A percentile compares a stretch with the other conserved stretches of the same genome.
phyloP scores from a whole-genome alignment of 2,113 vertebrate genomes.

The Pelobates fuscus region DNA sequence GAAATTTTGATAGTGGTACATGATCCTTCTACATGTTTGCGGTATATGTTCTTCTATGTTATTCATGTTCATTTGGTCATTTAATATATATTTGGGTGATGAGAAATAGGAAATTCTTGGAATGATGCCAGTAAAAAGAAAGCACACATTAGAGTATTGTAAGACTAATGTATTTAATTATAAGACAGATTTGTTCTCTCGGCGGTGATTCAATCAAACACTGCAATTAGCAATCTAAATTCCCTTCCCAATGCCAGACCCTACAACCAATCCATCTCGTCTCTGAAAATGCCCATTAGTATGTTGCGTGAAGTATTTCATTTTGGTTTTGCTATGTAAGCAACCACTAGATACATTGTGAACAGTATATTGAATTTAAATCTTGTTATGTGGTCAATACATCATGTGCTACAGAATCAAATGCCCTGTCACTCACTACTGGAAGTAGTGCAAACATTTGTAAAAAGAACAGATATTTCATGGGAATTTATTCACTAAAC shows the following conservation, averaged over 20 bases:
- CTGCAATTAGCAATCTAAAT: slow-evolving; percentile 54
- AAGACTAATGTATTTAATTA: slow-evolving; percentile 64
- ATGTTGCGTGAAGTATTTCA: background rate
- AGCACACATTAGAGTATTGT: slow-evolving; percentile 56
- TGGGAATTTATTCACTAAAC: no score
- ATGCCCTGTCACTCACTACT: background rate
- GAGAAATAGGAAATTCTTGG: background rate
- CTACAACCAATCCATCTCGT: slow-evolving; percentile 27
- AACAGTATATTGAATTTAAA: background rate
- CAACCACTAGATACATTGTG: background rate
- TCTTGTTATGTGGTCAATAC: background rate
- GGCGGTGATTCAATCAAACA: slow-evolving; percentile 32
- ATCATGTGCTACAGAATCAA: background rate
- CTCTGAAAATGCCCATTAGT: slow-evolving; percentile 28
- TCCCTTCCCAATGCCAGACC: slow-evolving; percentile 8
- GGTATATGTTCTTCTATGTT: no score
- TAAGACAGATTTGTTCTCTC: slow-evolving; percentile 57
- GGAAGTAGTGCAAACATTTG: no score
- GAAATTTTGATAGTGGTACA: no score
- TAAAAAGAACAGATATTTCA: no score
- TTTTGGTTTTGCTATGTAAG: no score
- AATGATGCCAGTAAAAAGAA: slow-evolving; percentile 53
- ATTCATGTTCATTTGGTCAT: no score
- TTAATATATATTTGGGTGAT: no score
- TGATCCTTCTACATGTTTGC: no score